Base-by-base conservation (phyloP, 2,888 invertebrate species). In the Julus scanicus region DNA sequence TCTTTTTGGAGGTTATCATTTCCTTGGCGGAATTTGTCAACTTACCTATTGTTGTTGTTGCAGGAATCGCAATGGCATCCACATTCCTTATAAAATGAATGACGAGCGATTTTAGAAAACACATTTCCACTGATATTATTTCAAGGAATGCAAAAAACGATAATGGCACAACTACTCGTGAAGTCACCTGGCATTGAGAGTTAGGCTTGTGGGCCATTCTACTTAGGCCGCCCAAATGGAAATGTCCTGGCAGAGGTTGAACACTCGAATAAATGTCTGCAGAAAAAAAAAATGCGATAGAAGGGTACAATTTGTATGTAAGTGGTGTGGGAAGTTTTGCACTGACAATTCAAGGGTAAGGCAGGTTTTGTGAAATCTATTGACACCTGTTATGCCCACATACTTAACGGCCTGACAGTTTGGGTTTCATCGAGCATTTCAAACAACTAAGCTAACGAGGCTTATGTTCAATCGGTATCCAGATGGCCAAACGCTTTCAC, bases 11-110 rank as follows among this genome's bases (percentile, higher is more conserved):
- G 29, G 29, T 29, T 29, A 29, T 29, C 29, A 1, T 29, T 29
- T 29, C 29, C 29, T 29, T 29, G 29, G 29, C 1, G 29, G 29
- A 29, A 29, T 29, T 29, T 29, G 29, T 83, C 29, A 13, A 17
- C 37, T 85, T 86, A 86, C 84, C 91, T 91, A 89, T 91, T 90
- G 11, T 63, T 87, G 17, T 89, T 91, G 49, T 92, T 91, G 91
- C 94, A 94, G 90, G 93, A 93, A 88, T 92, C 92, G 91, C 94
- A 95, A 29, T 92, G 92, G 92, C 95, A 95, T 37, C 94, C 94
- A 91, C 95, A 95, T 91, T 94, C 94, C 92, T 92, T 20, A 9
- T 80, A 39, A 80, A 37, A 87, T 37, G 6, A 85, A 85, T 37
- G n/a, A 20, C 0, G 13, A 40, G 39, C 6, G 40, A 29, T 40